Evolutionary conservation across 2,113 vertebrate species (phyloP).

Genomic region (Falcunculus frontatus): DNA sequence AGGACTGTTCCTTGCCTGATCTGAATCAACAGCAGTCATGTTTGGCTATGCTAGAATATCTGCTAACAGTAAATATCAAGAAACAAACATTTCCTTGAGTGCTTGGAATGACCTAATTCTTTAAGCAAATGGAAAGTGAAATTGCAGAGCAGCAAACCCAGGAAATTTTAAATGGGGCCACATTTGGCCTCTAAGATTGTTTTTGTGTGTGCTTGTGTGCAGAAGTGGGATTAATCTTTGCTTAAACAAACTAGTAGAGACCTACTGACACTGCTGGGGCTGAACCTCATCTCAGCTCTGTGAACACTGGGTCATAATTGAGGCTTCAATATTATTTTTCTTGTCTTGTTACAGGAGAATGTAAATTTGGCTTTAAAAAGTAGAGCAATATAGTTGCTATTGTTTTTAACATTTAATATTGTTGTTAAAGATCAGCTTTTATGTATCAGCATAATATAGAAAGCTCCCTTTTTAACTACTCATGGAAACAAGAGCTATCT

Average conservation of each 20-base stretch:
- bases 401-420: not conserved
- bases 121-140: not conserved
- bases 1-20: not conserved
- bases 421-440: not conserved
- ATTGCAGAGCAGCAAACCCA: not conserved
- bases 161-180: not conserved
- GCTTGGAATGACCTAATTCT: not conserved
- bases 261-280: not conserved
- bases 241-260: not conserved
- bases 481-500: not conserved
- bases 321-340: not conserved
- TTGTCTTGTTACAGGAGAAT: not conserved
- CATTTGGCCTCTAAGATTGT: not conserved
- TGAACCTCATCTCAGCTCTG: not conserved
- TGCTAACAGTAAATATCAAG: not conserved
- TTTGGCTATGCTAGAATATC: not conserved
- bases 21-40: not conserved
- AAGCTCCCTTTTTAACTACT: not conserved
- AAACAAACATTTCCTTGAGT: not conserved
- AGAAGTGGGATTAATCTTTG: not conserved
- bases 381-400: not conserved
- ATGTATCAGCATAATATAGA: not conserved
- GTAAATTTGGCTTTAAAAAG: not conserved
- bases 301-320: not conserved
- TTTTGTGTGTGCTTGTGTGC: fast-evolving